Conservation (phyloP, 2,113 vertebrate genomes). For the Seriola rivoliana region DNA sequence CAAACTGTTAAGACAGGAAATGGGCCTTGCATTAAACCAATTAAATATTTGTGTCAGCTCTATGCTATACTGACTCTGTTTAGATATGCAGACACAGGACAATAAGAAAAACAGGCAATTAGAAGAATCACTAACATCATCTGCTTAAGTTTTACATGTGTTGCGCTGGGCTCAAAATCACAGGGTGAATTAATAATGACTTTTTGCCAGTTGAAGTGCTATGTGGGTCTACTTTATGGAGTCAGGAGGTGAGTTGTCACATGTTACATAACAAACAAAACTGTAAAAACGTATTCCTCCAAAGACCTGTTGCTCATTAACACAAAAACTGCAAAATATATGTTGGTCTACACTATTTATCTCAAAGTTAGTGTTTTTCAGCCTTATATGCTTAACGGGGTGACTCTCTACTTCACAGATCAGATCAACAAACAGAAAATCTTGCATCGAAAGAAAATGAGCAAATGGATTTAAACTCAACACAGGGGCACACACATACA, state of each 20-base stretch:
- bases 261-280: constrained; percentile 41
- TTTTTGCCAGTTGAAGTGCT: neutral
- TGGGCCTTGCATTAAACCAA: constrained; percentile 6
- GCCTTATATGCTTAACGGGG: neutral
- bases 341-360: neutral
- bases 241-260: constrained; percentile 19
- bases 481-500: neutral
- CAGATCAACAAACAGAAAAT: neutral
- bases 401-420: neutral
- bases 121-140: neutral
- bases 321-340: neutral
- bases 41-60: no score
- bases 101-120: neutral
- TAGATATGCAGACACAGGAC: neutral
- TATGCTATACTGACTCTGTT: neutral
- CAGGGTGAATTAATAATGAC: neutral
- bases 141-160: neutral
- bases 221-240: neutral
- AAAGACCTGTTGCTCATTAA: constrained; percentile 48
- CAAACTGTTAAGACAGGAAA: constrained; percentile 35
- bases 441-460: constrained; percentile 16
- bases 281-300: neutral
- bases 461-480: constrained; percentile 9
- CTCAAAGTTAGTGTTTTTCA: neutral
- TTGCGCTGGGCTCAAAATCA: neutral